phyloP scores from a whole-genome alignment of 2,797 vertebrate genomes.

The Todus mexicanus region DNA sequence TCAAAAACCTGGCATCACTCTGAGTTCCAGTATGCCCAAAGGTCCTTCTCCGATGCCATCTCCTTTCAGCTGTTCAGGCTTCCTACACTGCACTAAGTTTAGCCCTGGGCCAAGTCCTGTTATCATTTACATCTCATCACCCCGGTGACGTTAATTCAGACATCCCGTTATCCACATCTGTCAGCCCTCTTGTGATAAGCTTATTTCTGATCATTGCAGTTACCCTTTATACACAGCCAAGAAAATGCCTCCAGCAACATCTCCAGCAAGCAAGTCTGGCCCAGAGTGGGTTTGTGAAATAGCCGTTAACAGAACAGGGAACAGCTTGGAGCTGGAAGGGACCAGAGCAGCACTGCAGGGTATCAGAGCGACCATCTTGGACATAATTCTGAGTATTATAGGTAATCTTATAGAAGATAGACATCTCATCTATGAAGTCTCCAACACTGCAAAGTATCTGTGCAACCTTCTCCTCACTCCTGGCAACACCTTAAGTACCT shows the following conservation, averaged over 20 bases:
- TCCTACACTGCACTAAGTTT: neutral
- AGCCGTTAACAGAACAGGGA: neutral
- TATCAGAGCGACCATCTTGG: neutral
- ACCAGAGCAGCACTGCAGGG: neutral
- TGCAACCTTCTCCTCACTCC: neutral
- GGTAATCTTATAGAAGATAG: neutral
- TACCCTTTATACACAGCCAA: neutral
- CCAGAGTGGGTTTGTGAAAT: neutral
- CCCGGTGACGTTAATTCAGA: fast-evolving
- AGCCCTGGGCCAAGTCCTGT: neutral
- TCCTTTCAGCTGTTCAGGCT: neutral
- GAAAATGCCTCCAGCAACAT: neutral
- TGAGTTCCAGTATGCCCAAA: neutral
- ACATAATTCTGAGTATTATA: neutral
- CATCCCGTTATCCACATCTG: neutral
- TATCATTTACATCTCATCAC: neutral
- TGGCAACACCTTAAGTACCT: neutral
- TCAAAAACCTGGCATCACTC: neutral
- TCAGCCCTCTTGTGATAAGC: neutral
- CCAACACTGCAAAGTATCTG: neutral
- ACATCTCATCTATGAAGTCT: neutral
- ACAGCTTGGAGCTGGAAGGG: neutral
- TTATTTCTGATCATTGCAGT: neutral
- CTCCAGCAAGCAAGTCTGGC: neutral
- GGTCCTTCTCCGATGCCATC: neutral